Conservation (phyloP, 2,888 invertebrate genomes). For the Gandaritis pyraliata region DNA sequence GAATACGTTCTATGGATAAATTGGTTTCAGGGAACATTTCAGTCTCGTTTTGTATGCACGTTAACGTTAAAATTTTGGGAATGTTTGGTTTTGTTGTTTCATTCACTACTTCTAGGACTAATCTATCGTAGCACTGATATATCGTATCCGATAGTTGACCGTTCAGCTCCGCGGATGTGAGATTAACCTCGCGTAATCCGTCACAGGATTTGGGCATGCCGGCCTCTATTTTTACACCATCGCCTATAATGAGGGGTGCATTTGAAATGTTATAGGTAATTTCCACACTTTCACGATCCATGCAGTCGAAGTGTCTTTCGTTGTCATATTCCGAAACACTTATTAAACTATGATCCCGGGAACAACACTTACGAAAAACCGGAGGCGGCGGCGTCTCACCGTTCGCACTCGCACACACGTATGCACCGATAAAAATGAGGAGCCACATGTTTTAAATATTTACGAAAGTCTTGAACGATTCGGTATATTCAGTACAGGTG, state of each 20-base stretch:
- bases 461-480: constrained; percentile 38
- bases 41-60: constrained; percentile 57
- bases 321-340: constrained; percentile 54
- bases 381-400: constrained; percentile 43
- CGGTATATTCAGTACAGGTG: constrained; percentile 66
- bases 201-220: constrained; percentile 65
- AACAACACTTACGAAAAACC: constrained; percentile 74
- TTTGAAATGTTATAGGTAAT: constrained; percentile 53
- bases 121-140: constrained; percentile 65
- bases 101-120: constrained; percentile 62
- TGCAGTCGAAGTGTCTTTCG: constrained; percentile 58
- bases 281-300: constrained; percentile 53
- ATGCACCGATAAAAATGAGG: constrained; percentile 54
- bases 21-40: constrained; percentile 43
- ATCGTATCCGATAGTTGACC: constrained; percentile 39
- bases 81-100: constrained; percentile 57
- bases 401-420: constrained; percentile 49
- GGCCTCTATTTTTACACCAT: constrained; percentile 52
- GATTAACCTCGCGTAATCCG: constrained; percentile 49
- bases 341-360: constrained; percentile 60
- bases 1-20: constrained; percentile 57
- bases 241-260: constrained; percentile 59
- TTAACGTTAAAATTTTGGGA: constrained; percentile 66
- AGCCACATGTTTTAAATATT: constrained; percentile 60
- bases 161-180: constrained; percentile 47